phyloP scores from a whole-genome alignment of 2,113 vertebrate species.

The Barbus barbus region DNA sequence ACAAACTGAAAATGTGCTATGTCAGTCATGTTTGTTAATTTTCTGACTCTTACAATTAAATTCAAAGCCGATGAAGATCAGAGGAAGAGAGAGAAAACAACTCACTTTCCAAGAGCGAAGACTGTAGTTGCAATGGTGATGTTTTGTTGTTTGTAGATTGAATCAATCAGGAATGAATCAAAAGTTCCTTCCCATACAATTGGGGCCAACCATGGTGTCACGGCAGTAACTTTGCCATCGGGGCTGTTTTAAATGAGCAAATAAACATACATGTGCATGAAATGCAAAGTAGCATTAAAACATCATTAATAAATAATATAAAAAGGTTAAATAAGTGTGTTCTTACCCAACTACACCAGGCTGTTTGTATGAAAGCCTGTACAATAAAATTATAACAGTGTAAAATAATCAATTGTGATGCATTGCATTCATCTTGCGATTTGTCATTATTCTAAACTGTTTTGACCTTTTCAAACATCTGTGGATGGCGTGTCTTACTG shows the following conservation, averaged over 20 bases:
- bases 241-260: constrained; percentile 45
- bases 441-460: background rate
- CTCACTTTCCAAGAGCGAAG: constrained; percentile 81
- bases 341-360: constrained; percentile 58
- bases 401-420: no score
- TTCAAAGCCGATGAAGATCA: background rate
- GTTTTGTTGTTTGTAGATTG: constrained; percentile 65
- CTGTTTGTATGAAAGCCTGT: constrained; percentile 57
- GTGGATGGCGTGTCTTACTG: background rate
- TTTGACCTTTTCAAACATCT: background rate
- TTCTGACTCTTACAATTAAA: background rate
- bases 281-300: background rate
- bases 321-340: background rate
- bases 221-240: constrained; percentile 67
- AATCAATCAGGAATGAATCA: constrained; percentile 61
- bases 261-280: background rate
- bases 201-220: constrained; percentile 78
- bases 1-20: no score
- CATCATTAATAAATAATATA: no score
- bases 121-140: constrained; percentile 74
- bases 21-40: no score
- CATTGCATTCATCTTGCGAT: no score
- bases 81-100: background rate
- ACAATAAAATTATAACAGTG: constrained; percentile 30
- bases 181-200: constrained; percentile 79